These are phyloP conservation scores for Ectemnius lituratus DNA, from an alignment of 2,888 invertebrate species.

Conservation along the genomic window DNA sequence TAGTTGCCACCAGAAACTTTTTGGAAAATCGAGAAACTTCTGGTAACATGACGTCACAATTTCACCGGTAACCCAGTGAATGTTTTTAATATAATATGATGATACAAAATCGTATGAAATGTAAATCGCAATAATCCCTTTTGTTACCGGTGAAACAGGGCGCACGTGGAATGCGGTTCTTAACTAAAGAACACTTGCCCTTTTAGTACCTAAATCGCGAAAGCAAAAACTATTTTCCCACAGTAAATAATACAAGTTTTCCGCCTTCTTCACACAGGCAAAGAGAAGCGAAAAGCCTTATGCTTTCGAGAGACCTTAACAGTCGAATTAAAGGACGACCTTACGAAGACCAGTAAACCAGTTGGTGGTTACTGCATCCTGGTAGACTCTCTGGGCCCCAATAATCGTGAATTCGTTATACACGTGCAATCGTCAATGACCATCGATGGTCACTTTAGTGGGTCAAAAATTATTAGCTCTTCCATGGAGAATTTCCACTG, in stretches of 20 bases:
- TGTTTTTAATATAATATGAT: too few species aligned
- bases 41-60: background rate
- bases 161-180: slow-evolving; percentile 32
- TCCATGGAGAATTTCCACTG: slow-evolving; percentile 82
- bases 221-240: background rate
- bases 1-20: too few species aligned
- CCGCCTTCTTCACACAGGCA: slow-evolving; percentile 48
- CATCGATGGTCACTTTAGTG: slow-evolving; percentile 80
- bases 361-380: slow-evolving; percentile 65
- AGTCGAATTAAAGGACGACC: slow-evolving; percentile 56
- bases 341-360: slow-evolving; percentile 41
- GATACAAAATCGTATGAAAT: slow-evolving; percentile 2
- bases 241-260: background rate
- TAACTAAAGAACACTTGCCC: background rate
- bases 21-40: too few species aligned
- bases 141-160: slow-evolving; percentile 26
- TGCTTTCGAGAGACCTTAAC: slow-evolving; percentile 67
- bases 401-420: slow-evolving; percentile 80
- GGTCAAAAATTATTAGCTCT: slow-evolving; percentile 82
- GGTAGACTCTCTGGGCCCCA: slow-evolving; percentile 78
- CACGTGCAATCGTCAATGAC: slow-evolving; percentile 82
- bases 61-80: background rate
- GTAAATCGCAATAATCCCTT: slow-evolving; percentile 13
- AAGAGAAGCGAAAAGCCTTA: slow-evolving; percentile 50
- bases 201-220: too few species aligned